A percentile compares a stretch with the other conserved stretches of the same genome.
Conservation (phyloP, 2,113 vertebrate genomes). For the Pongo abelii region DNA sequence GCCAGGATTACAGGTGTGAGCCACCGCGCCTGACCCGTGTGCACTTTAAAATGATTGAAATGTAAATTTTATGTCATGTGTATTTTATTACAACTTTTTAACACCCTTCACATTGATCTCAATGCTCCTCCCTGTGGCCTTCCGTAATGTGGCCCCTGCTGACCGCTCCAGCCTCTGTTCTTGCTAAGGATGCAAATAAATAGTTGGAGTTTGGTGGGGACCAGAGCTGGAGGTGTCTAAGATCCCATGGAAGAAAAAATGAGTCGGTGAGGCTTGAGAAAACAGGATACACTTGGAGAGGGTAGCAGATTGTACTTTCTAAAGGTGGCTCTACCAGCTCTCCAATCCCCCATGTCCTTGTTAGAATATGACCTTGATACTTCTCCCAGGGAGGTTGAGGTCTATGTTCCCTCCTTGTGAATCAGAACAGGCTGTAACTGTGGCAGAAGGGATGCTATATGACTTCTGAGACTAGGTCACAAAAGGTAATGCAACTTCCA, state of each 20-base stretch:
- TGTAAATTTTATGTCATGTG: neutral
- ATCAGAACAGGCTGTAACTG: too few relatives aligned
- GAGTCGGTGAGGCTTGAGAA: neutral
- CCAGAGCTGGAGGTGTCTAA: neutral
- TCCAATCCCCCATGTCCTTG: fast-evolving
- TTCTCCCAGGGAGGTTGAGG: neutral
- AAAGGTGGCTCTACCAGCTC: too few relatives aligned
- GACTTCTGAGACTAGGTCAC: neutral
- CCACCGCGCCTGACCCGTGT: fast-evolving
- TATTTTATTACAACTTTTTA: neutral
- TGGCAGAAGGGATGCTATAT: neutral
- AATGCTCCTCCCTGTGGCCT: neutral
- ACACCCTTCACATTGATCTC: neutral
- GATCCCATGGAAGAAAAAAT: neutral
- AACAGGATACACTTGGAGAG: neutral
- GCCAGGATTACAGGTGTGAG: too few relatives aligned
- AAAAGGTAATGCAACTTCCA: neutral
- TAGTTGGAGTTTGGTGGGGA: neutral
- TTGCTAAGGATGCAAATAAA: neutral
- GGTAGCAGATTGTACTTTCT: neutral
- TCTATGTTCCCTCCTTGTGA: neutral
- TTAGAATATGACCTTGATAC: neutral
- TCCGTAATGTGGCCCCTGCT: neutral
- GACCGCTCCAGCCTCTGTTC: too few relatives aligned
- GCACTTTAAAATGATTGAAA: neutral